Conservation (phyloP, 1,140 invertebrate species). For the Archivesica marissinica region DNA sequence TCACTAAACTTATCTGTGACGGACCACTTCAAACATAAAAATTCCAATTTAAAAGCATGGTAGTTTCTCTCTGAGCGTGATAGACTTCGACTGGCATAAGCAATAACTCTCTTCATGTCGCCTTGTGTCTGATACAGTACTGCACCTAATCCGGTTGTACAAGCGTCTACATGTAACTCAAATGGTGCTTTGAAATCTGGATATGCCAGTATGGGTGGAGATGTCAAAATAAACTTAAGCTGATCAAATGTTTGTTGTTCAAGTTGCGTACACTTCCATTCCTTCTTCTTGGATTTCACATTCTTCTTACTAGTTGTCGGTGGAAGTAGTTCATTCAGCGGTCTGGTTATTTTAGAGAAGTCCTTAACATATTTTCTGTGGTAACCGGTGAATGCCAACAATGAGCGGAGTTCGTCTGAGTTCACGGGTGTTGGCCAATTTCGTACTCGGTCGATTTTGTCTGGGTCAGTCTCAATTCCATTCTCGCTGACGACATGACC, state of each 20-base stretch:
- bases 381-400: not conserved
- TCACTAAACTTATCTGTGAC: conserved; percentile 18
- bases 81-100: conserved; percentile 12
- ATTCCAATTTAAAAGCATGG: conserved; percentile 21
- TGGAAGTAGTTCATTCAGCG: not conserved
- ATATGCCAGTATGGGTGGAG: conserved; percentile 13
- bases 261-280: conserved; percentile 2
- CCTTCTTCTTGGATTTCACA: not conserved
- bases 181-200: conserved; percentile 28
- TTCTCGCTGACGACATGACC: conserved; percentile 14
- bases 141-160: not conserved
- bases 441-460: not conserved
- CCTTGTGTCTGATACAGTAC: conserved; percentile 19
- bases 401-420: conserved; percentile 2
- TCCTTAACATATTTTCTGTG: not conserved
- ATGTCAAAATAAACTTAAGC: conserved; percentile 11
- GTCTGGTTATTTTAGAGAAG: not conserved
- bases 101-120: conserved; percentile 10
- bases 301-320: not conserved
- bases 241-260: conserved; percentile 27
- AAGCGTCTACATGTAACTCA: conserved; percentile 26
- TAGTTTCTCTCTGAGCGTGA: conserved; percentile 20
- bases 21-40: conserved; percentile 31
- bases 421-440: conserved; percentile 19
- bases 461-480: conserved; percentile 14